Percentiles rank a stretch among this genome's conserved stretches.
phyloP scores from a whole-genome alignment of 2,113 vertebrate species.

The Pseudopipra pipra region DNA sequence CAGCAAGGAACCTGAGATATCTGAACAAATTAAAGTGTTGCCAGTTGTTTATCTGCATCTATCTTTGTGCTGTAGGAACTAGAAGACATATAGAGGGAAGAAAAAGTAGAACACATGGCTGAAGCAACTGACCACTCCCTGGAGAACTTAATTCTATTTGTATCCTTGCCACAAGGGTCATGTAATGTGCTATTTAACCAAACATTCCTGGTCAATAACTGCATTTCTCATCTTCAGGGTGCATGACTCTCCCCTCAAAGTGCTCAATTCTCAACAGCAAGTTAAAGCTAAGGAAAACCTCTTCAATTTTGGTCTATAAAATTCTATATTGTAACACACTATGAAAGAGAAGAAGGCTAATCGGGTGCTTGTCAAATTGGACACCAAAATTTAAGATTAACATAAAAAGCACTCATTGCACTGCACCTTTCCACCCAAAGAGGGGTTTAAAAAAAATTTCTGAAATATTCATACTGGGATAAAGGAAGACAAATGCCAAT shows the following conservation, averaged over 20 bases:
- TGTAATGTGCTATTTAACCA: neutral
- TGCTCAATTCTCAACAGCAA: neutral
- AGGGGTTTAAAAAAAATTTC: neutral
- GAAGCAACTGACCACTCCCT: neutral
- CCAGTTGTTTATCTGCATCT: neutral
- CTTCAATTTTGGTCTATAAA: neutral
- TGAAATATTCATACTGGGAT: neutral
- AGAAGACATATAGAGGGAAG: neutral
- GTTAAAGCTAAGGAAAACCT: neutral
- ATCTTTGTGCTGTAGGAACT: neutral
- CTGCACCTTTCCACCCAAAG: neutral
- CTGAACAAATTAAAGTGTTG: neutral
- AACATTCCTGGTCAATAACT: neutral
- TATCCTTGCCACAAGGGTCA: neutral
- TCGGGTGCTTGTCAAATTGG: neutral
- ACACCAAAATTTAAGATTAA: neutral
- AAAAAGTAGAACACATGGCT: neutral
- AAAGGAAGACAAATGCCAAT: neutral
- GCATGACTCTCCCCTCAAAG: neutral
- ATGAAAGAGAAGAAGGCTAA: neutral
- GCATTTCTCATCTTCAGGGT: neutral
- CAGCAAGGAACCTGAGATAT: neutral
- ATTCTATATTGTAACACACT: neutral
- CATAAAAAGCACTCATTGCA: neutral
- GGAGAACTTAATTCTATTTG: neutral